These are phyloP conservation scores for Sphaeramia orbicularis DNA, from an alignment of 2,797 vertebrate genomes.

Conservation along the genomic window DNA sequence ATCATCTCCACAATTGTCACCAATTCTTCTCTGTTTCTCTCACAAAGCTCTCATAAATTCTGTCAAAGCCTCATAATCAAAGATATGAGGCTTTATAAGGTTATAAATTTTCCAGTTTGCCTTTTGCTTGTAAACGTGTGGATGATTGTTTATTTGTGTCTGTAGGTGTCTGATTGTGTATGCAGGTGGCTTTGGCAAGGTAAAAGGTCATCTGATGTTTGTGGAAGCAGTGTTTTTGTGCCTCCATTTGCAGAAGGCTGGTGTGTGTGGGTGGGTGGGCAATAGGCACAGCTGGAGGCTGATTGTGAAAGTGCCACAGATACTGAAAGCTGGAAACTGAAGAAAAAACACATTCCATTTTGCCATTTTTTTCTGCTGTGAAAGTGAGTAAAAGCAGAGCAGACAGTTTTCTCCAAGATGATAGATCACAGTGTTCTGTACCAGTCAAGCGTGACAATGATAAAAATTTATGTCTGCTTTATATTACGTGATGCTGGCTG, in stretches of 20 bases:
- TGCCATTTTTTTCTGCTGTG: conserved; percentile 17
- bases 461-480: conserved; percentile 11
- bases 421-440: conserved; percentile 18
- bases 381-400: conserved; percentile 22
- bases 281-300: conserved; percentile 58
- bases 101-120: conserved; percentile 31
- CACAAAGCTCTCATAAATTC: conserved; percentile 38
- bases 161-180: conserved; percentile 52
- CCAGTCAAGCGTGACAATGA: conserved; percentile 12
- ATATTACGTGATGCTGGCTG: background rate
- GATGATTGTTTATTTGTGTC: conserved; percentile 46
- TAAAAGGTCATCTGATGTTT: conserved; percentile 69
- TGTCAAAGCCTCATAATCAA: conserved; percentile 52
- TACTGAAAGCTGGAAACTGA: background rate
- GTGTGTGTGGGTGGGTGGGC: conserved; percentile 29
- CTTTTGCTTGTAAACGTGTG: conserved; percentile 28
- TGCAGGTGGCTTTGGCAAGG: conserved; percentile 61
- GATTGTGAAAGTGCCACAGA: conserved; percentile 35
- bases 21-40: conserved; percentile 14
- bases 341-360: background rate
- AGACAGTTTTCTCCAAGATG: conserved; percentile 13
- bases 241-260: conserved; percentile 61
- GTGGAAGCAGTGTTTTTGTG: conserved; percentile 59
- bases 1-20: conserved; percentile 19
- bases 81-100: conserved; percentile 29